phyloP scores from a whole-genome alignment of 2,888 invertebrate species.

The Ochlodes sylvanus region DNA sequence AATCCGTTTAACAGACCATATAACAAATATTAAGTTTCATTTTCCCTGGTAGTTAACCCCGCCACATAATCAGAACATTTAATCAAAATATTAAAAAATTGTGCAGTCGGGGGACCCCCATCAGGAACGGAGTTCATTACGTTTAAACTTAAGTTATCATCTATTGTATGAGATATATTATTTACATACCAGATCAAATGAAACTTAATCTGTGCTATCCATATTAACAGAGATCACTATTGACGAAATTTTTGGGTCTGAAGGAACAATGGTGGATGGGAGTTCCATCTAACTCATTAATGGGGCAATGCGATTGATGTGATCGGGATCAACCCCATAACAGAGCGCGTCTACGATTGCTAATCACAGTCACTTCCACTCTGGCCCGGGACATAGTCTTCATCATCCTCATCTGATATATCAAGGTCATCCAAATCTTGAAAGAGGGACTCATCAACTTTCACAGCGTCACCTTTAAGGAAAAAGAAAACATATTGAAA shows the following conservation, averaged over 20 bases:
- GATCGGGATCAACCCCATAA: neutral
- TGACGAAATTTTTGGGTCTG: neutral
- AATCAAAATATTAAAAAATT: neutral
- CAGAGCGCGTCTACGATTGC: slow-evolving; percentile 42
- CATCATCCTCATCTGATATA: slow-evolving; percentile 86
- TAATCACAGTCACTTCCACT: slow-evolving; percentile 78
- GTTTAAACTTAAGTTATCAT: too few species aligned
- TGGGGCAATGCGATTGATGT: neutral
- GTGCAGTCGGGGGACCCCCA: too few species aligned
- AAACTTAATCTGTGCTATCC: too few species aligned
- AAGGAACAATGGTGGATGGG: too few species aligned
- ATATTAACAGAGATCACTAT: neutral
- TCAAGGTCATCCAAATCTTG: slow-evolving; percentile 95
- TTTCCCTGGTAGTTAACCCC: too few species aligned
- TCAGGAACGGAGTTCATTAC: too few species aligned
- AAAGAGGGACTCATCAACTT: slow-evolving; percentile 97
- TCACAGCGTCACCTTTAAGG: slow-evolving; percentile 89
- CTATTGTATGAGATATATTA: too few species aligned
- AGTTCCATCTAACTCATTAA: neutral
- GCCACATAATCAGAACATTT: neutral
- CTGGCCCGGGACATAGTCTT: slow-evolving; percentile 87
- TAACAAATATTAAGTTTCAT: too few species aligned
- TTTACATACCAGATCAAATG: too few species aligned
- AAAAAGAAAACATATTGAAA: neutral
- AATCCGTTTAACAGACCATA: too few species aligned